Conservation (phyloP, 2,113 vertebrate species). For the Coregonus clupeaformis region DNA sequence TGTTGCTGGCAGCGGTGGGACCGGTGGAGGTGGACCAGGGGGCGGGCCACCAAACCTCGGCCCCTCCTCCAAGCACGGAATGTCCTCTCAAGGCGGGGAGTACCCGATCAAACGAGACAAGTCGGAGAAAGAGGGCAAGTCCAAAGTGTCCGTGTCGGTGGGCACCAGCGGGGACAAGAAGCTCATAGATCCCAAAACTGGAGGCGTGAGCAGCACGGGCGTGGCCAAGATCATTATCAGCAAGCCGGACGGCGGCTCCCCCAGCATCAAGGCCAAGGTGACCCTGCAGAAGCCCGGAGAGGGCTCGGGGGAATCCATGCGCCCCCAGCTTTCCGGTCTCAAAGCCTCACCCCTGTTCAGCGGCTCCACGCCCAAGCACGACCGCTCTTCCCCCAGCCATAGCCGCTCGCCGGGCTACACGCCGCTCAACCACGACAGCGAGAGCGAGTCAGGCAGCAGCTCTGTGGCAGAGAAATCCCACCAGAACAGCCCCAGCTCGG, state of each 20-base stretch:
- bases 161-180: constrained; percentile 87
- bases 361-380: constrained; percentile 95
- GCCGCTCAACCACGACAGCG: constrained; percentile 93
- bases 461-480: constrained; percentile 95
- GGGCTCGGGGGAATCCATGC: constrained; percentile 83
- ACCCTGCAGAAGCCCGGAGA: constrained; percentile 93
- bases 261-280: constrained; percentile 97
- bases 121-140: constrained; percentile 91
- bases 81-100: constrained; percentile 82
- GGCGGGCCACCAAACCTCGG: constrained; percentile 76
- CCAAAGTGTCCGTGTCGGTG: constrained; percentile 85
- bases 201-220: constrained; percentile 80
- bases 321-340: constrained; percentile 87
- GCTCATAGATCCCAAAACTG: constrained; percentile 83
- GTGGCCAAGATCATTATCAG: constrained; percentile 99
- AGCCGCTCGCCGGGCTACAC: constrained; percentile 96
- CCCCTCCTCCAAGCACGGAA: constrained; percentile 85
- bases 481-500: constrained; percentile 97
- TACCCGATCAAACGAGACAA: constrained; percentile 90
- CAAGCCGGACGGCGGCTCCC: constrained; percentile 95
- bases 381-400: constrained; percentile 97
- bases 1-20: constrained; percentile 68
- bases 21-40: constrained; percentile 72
- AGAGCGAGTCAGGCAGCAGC: constrained; percentile 96
- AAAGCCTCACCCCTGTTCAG: constrained; percentile 96